Percentiles rank a stretch among this genome's conserved stretches.
Evolutionary conservation across 2,113 vertebrate genomes (phyloP).

Genomic region (Pseudorasbora parva): DNA sequence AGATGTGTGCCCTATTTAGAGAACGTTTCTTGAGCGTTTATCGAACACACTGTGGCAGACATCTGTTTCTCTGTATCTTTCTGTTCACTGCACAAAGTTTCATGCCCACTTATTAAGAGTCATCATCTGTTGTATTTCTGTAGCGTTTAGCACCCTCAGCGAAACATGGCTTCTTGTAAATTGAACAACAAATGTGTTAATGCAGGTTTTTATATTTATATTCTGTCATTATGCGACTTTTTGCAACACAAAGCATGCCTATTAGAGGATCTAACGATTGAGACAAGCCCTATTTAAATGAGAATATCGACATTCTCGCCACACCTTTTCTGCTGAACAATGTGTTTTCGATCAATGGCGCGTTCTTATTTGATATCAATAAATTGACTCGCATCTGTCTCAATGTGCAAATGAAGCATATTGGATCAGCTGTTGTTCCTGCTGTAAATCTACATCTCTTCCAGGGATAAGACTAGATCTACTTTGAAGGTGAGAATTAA

Average conservation of each 20-base stretch:
- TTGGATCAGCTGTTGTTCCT: constrained; percentile 41
- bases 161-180: constrained; percentile 58
- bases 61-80: constrained; percentile 16
- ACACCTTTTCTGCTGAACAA: constrained; percentile 60
- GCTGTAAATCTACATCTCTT: constrained; percentile 24
- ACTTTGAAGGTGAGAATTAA: constrained; percentile 53
- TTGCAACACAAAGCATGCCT: constrained; percentile 67
- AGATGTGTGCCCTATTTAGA: constrained; percentile 16
- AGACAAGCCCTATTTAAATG: constrained; percentile 70
- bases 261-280: constrained; percentile 74
- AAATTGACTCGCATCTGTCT: constrained; percentile 56
- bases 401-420: constrained; percentile 59
- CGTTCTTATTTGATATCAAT: constrained; percentile 55
- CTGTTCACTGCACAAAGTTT: background rate
- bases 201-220: constrained; percentile 72
- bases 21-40: background rate
- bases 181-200: constrained; percentile 67
- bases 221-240: constrained; percentile 68
- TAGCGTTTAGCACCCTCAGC: constrained; percentile 67
- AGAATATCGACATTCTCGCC: constrained; percentile 69
- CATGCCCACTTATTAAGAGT: constrained; percentile 10
- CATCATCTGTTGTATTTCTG: constrained; percentile 50
- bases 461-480: constrained; percentile 46
- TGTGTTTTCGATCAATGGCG: constrained; percentile 61
- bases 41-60: background rate